Conservation (phyloP, 2,113 vertebrate genomes). For the Equus quagga region DNA sequence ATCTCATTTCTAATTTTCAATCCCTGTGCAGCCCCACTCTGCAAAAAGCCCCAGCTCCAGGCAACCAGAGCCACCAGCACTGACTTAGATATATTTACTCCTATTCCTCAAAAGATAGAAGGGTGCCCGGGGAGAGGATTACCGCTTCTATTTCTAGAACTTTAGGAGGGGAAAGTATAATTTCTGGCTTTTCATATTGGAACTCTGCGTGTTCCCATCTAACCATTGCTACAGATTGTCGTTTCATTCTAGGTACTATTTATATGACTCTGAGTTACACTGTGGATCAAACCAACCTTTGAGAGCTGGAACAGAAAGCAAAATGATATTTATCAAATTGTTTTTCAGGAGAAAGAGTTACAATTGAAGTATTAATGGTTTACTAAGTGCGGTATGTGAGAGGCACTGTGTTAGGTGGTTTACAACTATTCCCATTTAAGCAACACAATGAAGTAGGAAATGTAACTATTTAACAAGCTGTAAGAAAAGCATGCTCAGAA, state of each 20-base stretch:
- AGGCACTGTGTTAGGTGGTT: not conserved
- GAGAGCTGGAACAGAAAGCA: not conserved
- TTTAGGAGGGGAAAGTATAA: not conserved
- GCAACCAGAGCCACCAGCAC: not conserved
- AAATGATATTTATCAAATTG: not conserved
- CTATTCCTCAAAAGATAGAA: not conserved
- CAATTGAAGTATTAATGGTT: not conserved
- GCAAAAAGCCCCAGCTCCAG: not conserved
- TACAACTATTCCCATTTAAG: not conserved
- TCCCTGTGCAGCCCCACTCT: not conserved
- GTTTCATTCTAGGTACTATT: not conserved
- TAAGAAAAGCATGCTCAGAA: not conserved
- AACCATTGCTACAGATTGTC: not conserved
- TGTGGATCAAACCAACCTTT: not conserved
- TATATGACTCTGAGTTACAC: not conserved
- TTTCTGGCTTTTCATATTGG: not conserved
- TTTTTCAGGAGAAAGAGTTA: constrained; percentile 14
- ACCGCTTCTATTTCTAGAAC: not conserved
- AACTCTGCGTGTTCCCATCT: not conserved
- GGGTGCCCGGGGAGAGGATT: not conserved
- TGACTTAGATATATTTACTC: not conserved
- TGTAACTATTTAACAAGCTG: not conserved
- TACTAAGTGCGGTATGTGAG: not conserved
- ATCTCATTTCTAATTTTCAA: not conserved
- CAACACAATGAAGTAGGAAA: not conserved